Conservation (phyloP, 2,888 invertebrate genomes). For the Leptinotarsa rubiginosa region DNA sequence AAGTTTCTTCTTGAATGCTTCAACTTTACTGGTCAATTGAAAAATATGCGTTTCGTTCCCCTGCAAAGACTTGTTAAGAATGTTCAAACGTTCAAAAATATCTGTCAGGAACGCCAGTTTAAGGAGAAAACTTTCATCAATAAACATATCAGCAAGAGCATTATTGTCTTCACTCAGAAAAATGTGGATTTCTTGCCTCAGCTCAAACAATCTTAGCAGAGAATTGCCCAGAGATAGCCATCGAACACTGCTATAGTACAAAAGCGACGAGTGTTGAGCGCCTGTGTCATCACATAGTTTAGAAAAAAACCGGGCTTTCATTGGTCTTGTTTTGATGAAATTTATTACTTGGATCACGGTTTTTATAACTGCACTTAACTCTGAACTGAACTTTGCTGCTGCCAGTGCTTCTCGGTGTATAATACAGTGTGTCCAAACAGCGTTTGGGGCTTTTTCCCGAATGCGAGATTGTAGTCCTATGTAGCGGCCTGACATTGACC, state of each 20-base stretch:
- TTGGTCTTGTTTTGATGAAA: slow-evolving; percentile 38
- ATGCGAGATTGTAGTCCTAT: too few relatives aligned
- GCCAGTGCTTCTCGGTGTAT: slow-evolving; percentile 31
- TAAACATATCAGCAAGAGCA: slow-evolving; percentile 5
- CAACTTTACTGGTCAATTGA: slow-evolving; percentile 8
- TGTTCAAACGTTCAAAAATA: background rate
- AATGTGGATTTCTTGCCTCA: slow-evolving; percentile 37
- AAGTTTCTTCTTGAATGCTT: slow-evolving; percentile 9
- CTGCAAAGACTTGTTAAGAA: slow-evolving; percentile 2
- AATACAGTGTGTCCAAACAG: too few relatives aligned
- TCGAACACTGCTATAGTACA: slow-evolving; percentile 26
- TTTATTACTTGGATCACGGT: slow-evolving; percentile 32
- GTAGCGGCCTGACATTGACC: too few relatives aligned
- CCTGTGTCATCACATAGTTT: slow-evolving; percentile 26
- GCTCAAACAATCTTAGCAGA: slow-evolving; percentile 38
- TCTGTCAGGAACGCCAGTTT: slow-evolving; percentile 8
- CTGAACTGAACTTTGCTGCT: slow-evolving; percentile 15
- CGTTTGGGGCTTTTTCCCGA: too few relatives aligned
- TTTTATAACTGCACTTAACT: slow-evolving; percentile 32
- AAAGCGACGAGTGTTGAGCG: slow-evolving; percentile 23
- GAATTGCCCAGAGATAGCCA: slow-evolving; percentile 35
- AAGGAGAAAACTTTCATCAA: slow-evolving; percentile 7
- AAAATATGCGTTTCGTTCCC: background rate
- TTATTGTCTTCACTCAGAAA: slow-evolving; percentile 18
- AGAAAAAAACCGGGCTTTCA: slow-evolving; percentile 34